Conservation (phyloP, 2,888 invertebrate species). For the Melanostoma scalare region DNA sequence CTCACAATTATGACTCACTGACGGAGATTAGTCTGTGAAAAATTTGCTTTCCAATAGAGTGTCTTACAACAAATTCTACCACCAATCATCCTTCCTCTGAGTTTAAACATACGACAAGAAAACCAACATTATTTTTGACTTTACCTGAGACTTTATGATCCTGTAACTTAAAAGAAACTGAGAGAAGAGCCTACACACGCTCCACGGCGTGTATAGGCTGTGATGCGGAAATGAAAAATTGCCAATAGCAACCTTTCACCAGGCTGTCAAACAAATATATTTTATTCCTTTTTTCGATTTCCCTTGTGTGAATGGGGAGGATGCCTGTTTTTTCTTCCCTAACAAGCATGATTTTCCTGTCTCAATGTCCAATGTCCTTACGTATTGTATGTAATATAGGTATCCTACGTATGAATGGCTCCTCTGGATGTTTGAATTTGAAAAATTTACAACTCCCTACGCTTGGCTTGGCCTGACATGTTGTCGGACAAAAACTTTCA, state of each 20-base stretch:
- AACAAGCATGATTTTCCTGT: conserved; percentile 20
- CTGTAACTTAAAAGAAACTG: conserved; percentile 8
- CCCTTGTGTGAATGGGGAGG: conserved; percentile 27
- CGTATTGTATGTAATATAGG: neutral
- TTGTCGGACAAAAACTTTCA: conserved; percentile 65
- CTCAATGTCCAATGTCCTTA: conserved; percentile 54
- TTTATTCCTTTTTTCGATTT: conserved; percentile 18
- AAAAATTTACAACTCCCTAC: conserved; percentile 64
- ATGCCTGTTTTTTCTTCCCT: conserved; percentile 1
- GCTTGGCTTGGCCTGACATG: conserved; percentile 54
- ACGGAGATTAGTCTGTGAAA: too few species aligned
- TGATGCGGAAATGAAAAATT: conserved; percentile 43
- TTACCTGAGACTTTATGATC: too few species aligned
- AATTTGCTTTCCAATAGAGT: too few species aligned
- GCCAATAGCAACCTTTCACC: conserved; percentile 45
- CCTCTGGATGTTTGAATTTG: conserved; percentile 59
- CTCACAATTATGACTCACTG: too few species aligned
- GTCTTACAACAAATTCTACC: too few species aligned
- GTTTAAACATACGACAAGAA: too few species aligned
- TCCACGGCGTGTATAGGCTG: conserved; percentile 4
- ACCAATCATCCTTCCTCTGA: too few species aligned
- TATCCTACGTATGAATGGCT: neutral
- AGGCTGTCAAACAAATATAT: conserved; percentile 39
- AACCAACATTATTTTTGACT: too few species aligned
- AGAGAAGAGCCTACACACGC: neutral